Conservation (phyloP, 35 echinoderm and acorn worm genomes). For the Stichopus chloronotus region DNA sequence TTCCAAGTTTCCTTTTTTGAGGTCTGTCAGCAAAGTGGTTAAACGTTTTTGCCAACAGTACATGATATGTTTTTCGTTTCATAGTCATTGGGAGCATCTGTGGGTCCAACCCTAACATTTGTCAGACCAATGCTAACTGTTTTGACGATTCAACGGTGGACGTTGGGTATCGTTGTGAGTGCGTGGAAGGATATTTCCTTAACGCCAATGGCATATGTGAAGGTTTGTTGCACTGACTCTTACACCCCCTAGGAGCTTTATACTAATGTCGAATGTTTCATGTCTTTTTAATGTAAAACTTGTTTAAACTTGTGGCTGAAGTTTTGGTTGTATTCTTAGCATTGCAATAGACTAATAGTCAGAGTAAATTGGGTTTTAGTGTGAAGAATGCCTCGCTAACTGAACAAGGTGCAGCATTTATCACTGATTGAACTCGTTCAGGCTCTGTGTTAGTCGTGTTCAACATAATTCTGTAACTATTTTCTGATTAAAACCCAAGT, state of each 20-base stretch:
- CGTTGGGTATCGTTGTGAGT: slow-evolving; percentile 9
- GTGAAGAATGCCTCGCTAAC: too few species aligned
- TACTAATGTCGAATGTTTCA: not conserved
- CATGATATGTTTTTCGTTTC: not conserved
- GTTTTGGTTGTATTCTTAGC: not conserved
- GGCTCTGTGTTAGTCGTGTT: too few species aligned
- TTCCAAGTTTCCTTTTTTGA: too few species aligned
- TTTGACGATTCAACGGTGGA: not conserved
- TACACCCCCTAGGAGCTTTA: not conserved
- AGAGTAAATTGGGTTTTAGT: not conserved
- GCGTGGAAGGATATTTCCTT: slow-evolving; percentile 4
- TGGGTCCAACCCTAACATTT: slow-evolving; percentile 36
- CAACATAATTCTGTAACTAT: too few species aligned
- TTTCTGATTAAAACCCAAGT: too few species aligned
- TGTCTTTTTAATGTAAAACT: not conserved
- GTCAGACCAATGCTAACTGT: slow-evolving; percentile 43
- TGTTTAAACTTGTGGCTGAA: too few species aligned
- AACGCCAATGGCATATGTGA: slow-evolving; percentile 38
- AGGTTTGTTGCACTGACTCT: not conserved
- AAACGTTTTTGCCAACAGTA: too few species aligned
- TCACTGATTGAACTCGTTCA: too few species aligned
- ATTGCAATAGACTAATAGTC: not conserved
- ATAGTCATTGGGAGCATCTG: slow-evolving; percentile 53
- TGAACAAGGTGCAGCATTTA: too few species aligned
- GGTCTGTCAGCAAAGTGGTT: too few species aligned